Base-by-base conservation (phyloP, 2,797 vertebrate species). In the Hapalemur alaotrensis region DNA sequence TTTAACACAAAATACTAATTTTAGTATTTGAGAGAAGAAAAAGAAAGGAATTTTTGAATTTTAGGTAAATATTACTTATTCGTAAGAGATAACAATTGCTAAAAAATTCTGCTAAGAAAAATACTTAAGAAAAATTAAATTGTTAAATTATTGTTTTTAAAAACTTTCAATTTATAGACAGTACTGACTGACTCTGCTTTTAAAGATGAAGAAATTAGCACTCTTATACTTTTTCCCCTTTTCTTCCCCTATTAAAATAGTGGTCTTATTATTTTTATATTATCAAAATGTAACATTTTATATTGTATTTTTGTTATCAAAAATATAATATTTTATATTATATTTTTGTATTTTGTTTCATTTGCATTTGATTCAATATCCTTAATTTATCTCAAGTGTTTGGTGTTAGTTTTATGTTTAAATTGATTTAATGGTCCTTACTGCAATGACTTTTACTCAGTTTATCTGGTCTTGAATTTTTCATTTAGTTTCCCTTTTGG, bases 211-310 rank as follows among this genome's bases (percentile, higher is more conserved):
- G 35, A 91, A 52, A 54, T 96, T 63, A 78, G 32, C 20, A 46
- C 7, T 82, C 25, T 20, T 91, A 59, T 2, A 59, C 43, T 28
- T 69, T 59, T 86, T 86, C 41, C 28, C 17, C 13, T 82, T 50
- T 17, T 82, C 35, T 78, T 87, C 61, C 28, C 22, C 7, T n/a
- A 13, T 69, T 76, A 78, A 90, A 91, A 70, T 75, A 67, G 14
- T 41, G 9, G 41, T 69, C 80, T 86, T 96, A 50, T 86, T 93
- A 38, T 84, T 86, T 96, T 89, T 95, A 7, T 89, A 28, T 85
- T 92, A 73, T 59, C 89, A 88, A 78, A 38, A 9, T 46, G 9
- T 43, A 9, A 43, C 9, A 43, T 43, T 43, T 43, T 43, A 43
- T 43, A 43, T 8, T 43, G 43, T 93, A 38, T 84, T 89, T 96